Percentiles rank a stretch among this genome's conserved stretches.
phyloP scores from a whole-genome alignment of 2,113 vertebrate genomes.

The Labeo catla region DNA sequence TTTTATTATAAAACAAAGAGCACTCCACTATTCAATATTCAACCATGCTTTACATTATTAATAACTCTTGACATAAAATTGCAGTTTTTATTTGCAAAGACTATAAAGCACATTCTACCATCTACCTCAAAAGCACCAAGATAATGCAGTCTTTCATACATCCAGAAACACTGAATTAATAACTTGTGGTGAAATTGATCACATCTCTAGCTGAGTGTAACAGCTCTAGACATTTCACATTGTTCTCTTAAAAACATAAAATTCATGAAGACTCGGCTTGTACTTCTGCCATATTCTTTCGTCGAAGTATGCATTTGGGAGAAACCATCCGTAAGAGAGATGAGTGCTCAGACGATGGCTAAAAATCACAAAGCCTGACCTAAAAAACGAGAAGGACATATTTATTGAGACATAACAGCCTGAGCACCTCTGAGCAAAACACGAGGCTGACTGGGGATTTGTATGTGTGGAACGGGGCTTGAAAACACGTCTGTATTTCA shows the following conservation, averaged over 20 bases:
- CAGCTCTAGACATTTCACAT: neutral
- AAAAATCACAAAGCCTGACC: constrained; percentile 30
- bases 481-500: constrained; percentile 40
- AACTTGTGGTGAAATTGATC: neutral
- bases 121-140: too few relatives aligned
- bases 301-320: constrained; percentile 11
- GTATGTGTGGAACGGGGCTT: constrained; percentile 22
- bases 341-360: neutral
- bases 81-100: neutral
- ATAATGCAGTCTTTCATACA: neutral
- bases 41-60: too few relatives aligned
- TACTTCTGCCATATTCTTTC: neutral
- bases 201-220: neutral
- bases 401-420: constrained; percentile 43
- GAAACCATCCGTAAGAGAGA: constrained; percentile 31
- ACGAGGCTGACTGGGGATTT: constrained; percentile 3
- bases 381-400: constrained; percentile 31
- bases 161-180: neutral
- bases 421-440: constrained; percentile 25
- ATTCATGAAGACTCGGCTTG: constrained; percentile 19
- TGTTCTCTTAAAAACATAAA: neutral
- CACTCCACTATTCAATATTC: too few relatives aligned
- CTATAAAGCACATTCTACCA: neutral
- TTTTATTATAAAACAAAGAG: too few relatives aligned
- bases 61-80: neutral